These are phyloP conservation scores for Malacosoma neustria DNA, from an alignment of 2,888 invertebrate genomes.

Conservation along the genomic window DNA sequence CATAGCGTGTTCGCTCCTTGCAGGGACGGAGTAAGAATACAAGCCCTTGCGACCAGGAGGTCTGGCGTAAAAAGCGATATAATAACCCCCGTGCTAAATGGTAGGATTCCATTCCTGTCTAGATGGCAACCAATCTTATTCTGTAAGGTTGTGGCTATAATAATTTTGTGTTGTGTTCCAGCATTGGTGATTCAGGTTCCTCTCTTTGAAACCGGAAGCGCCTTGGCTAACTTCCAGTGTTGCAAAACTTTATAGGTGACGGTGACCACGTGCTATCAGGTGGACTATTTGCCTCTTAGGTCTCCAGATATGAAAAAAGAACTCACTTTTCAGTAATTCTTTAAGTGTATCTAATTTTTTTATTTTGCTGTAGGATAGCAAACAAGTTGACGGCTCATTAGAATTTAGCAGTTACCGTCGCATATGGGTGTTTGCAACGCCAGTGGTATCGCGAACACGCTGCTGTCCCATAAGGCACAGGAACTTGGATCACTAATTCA, in stretches of 20 bases:
- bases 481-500: no score
- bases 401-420: no score
- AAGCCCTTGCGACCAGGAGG: not conserved
- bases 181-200: not conserved
- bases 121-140: not conserved
- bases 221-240: not conserved
- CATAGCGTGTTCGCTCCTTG: no score
- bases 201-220: not conserved
- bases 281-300: not conserved
- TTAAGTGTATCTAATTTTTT: no score
- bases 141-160: not conserved
- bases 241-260: not conserved
- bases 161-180: not conserved
- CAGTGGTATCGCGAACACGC: no score
- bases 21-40: not conserved
- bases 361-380: no score
- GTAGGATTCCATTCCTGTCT: not conserved
- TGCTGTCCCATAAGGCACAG: no score
- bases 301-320: not conserved
- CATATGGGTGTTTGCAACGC: no score
- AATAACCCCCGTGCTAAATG: not conserved
- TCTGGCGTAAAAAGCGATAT: not conserved
- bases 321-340: no score
- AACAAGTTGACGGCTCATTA: no score
- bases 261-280: not conserved